A percentile compares a stretch with the other conserved stretches of the same genome.
These are phyloP conservation scores for Ovis canadensis DNA, from an alignment of 2,113 vertebrate species.

Conservation along the genomic window DNA sequence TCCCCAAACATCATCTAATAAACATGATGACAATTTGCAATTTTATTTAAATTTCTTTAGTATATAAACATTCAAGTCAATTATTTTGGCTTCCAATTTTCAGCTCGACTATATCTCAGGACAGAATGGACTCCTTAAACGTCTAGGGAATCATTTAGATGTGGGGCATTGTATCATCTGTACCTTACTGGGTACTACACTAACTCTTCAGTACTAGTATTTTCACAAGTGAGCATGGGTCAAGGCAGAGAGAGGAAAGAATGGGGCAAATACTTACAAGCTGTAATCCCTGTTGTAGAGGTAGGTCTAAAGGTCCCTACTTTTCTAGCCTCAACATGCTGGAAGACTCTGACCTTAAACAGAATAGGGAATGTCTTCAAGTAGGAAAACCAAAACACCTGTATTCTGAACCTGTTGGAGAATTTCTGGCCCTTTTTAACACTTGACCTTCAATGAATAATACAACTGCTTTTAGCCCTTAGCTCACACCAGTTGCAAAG, in stretches of 20 bases:
- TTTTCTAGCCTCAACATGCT: accelerated
- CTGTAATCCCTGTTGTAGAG: neutral
- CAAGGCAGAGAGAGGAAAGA: neutral
- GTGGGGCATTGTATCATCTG: neutral
- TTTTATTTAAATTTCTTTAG: neutral
- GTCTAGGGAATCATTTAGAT: neutral
- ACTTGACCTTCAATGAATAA: neutral
- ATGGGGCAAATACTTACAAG: neutral
- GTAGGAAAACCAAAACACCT: neutral
- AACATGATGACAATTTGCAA: neutral
- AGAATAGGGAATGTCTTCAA: neutral
- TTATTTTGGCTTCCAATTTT: neutral
- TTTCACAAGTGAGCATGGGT: neutral
- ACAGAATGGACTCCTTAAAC: neutral
- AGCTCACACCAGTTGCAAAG: neutral
- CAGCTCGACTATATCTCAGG: neutral
- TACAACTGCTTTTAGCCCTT: neutral
- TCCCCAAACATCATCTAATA: neutral
- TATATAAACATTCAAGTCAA: slow-evolving; percentile 18
- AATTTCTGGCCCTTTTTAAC: neutral
- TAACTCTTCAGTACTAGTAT: neutral
- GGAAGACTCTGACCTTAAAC: neutral
- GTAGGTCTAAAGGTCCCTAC: neutral
- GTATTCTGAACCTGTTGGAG: neutral
- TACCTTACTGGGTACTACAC: neutral